A percentile compares a stretch with the other conserved stretches of the same genome.
Evolutionary conservation across 2,888 invertebrate species (phyloP).

Genomic region (Pseudococcus viburni): DNA sequence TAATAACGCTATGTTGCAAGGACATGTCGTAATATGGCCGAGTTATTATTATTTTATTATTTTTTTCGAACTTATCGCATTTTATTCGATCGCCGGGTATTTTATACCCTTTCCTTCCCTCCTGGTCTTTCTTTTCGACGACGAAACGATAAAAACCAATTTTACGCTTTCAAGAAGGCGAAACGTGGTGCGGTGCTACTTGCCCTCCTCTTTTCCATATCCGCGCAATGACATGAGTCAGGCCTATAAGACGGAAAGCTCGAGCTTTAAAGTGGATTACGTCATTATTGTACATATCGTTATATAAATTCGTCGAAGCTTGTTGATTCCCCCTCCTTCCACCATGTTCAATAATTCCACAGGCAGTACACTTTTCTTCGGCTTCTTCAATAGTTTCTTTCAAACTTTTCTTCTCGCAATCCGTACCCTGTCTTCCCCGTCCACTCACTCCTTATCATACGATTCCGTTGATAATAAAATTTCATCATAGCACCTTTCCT

Average conservation of each 20-base stretch:
- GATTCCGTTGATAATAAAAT: neutral
- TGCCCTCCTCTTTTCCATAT: neutral
- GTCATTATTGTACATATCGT: neutral
- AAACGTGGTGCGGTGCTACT: neutral
- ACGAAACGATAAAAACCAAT: conserved; percentile 57
- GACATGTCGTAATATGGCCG: conserved; percentile 61
- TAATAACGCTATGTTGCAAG: conserved; percentile 65
- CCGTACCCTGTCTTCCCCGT: neutral
- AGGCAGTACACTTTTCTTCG: neutral
- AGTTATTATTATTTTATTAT: conserved; percentile 66
- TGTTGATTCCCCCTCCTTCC: neutral
- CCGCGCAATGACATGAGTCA: conserved; percentile 1
- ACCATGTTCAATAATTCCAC: no score
- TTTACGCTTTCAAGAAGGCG: conserved; percentile 24
- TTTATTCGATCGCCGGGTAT: conserved; percentile 55
- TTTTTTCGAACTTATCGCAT: conserved; percentile 62
- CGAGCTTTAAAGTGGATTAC: conserved; percentile 30
- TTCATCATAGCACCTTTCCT: neutral
- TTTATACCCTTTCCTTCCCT: neutral
- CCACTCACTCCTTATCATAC: neutral
- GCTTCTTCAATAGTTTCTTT: neutral
- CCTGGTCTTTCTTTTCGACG: neutral
- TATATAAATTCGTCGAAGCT: neutral
- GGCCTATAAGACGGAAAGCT: conserved; percentile 16
- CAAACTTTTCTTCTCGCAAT: neutral